Base-by-base conservation (phyloP, 53 echinoderm and acorn worm genomes). In the Temnopleurus reevesii region DNA sequence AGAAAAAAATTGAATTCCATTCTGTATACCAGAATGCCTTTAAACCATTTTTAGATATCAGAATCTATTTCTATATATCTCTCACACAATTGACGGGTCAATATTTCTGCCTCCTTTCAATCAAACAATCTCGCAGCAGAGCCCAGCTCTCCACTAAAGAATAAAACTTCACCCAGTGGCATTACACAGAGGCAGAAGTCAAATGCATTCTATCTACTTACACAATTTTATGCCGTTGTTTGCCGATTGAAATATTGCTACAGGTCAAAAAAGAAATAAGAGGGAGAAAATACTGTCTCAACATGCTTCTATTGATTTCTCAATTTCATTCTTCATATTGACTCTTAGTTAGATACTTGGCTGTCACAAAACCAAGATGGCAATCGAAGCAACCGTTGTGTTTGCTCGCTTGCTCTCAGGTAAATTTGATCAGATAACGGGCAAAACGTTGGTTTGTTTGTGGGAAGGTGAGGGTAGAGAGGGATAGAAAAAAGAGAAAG, bases 381-480 rank as follows among this genome's bases (percentile, higher is more conserved):
- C 27, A 29, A 26, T 44, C 45, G 46, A 15, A 26, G 59, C 85
- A 60, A 27, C 57, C 55, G 44, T 60, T 47, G 27, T 85, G 58
- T 85, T 85, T 85, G 46, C 85, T 85, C 27, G 83, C 85, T 31
- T 28, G 45, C 59, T 85, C 25, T 59, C 61, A 19, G 46, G 85
- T 58, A 85, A 85, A 85, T 85, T 85, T 85, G 85, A 85, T 85
- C 85, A 85, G 85, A 85, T 85, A 60, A 33, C 59, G n/a, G 21
- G 56, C 19, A 41, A 71, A 71, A 71, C 41, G 41, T 71, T 10
- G 71, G 19, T 71, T 36, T 71, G 71, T 0, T 13, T 63, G 63
- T 3, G 56, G 5, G 58, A 26, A 33, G 33, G 71, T 41, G 71
- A 0, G 23, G 65, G 35, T 65, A 5, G 4, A 4, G n/a, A n/a